Percentiles rank a stretch among this genome's conserved stretches.
phyloP scores from a whole-genome alignment of 2,888 invertebrate genomes.

The Hypena proboscidalis region DNA sequence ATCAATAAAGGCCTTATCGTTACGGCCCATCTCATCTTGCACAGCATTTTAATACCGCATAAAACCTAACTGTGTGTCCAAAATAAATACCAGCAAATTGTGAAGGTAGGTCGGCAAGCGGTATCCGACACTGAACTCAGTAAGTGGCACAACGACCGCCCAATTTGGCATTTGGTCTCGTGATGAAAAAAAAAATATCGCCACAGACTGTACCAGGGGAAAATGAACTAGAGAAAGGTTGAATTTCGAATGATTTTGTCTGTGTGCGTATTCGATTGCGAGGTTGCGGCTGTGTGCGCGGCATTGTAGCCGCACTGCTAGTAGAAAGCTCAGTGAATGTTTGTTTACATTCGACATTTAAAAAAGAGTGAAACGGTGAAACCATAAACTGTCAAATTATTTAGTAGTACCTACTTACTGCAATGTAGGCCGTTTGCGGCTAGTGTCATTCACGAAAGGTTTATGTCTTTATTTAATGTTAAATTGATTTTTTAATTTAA shows the following conservation, averaged over 20 bases:
- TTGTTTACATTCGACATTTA: slow-evolving; percentile 60
- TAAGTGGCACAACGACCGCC: slow-evolving; percentile 73
- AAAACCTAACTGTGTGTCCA: slow-evolving; percentile 78
- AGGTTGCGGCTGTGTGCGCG: slow-evolving; percentile 42
- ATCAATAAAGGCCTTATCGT: slow-evolving; percentile 61
- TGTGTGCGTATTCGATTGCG: slow-evolving; percentile 46
- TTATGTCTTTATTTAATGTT: no score
- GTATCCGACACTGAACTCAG: slow-evolving; percentile 72
- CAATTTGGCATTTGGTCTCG: slow-evolving; percentile 66
- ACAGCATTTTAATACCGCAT: slow-evolving; percentile 75
- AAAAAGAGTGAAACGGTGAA: slow-evolving; percentile 59
- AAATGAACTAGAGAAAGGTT: slow-evolving; percentile 76
- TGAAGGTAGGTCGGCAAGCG: slow-evolving; percentile 83
- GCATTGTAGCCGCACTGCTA: slow-evolving; percentile 41
- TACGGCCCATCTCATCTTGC: slow-evolving; percentile 64
- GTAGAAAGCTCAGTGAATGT: slow-evolving; percentile 65
- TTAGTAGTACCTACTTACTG: slow-evolving; percentile 38
- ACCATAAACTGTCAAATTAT: slow-evolving; percentile 53
- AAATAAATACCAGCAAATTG: slow-evolving; percentile 74
- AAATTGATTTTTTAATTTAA: no score
- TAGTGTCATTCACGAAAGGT: slow-evolving; percentile 1
- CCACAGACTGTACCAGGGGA: slow-evolving; percentile 70
- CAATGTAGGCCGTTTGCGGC: slow-evolving; percentile 43
- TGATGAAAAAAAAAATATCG: slow-evolving; percentile 70
- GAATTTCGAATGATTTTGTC: slow-evolving; percentile 47